Evolutionary conservation across 2,113 vertebrate species (phyloP).

Genomic region (Dicerorhinus sumatrensis): DNA sequence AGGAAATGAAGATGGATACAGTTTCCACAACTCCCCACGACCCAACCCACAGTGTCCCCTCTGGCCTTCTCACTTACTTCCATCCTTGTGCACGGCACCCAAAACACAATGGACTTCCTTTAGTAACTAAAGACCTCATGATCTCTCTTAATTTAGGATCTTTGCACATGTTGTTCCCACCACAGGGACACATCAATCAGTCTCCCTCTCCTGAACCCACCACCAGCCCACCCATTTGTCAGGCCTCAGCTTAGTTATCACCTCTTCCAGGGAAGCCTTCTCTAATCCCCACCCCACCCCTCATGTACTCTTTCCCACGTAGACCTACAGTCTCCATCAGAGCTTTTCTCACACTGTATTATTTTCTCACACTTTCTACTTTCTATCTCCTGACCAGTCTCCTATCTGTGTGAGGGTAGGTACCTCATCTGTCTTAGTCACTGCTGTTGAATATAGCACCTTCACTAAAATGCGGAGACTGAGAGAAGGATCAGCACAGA

Average conservation of each 20-base stretch:
- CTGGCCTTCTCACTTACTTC: not conserved
- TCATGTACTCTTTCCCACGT: not conserved
- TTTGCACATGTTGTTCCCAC: not conserved
- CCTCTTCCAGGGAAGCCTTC: not conserved
- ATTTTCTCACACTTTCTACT: not conserved
- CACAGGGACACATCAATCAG: not conserved
- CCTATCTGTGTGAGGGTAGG: no score
- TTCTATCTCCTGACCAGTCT: not conserved
- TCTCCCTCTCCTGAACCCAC: not conserved
- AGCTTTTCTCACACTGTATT: not conserved
- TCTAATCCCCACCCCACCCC: not conserved
- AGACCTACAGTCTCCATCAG: not conserved
- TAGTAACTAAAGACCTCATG: not conserved
- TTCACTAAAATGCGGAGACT: not conserved
- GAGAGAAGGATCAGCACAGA: not conserved
- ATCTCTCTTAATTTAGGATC: not conserved
- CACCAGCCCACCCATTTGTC: not conserved
- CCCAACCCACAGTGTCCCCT: not conserved
- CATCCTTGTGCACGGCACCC: not conserved
- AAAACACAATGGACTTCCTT: not conserved
- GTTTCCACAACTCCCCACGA: not conserved
- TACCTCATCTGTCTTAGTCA: not conserved
- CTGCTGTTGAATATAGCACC: not conserved
- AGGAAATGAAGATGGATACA: not conserved
- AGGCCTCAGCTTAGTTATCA: not conserved